Percentiles rank a stretch among this genome's conserved stretches.
phyloP scores from a whole-genome alignment of 2,113 vertebrate genomes.

The Zosterops hypoxanthus region DNA sequence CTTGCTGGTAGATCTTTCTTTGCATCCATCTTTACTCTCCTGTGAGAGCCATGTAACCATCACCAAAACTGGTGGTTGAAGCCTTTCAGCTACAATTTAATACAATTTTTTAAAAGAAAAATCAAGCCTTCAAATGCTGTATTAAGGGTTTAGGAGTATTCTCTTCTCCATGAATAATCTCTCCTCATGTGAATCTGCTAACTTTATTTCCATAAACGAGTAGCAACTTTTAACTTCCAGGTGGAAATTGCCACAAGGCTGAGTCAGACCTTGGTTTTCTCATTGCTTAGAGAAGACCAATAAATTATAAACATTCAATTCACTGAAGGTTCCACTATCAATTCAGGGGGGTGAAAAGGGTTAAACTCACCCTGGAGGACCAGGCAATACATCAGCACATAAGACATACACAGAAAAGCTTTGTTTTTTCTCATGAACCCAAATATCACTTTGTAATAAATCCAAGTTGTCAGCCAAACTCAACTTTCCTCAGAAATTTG shows the following conservation, averaged over 20 bases:
- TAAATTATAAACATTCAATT: background rate
- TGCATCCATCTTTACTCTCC: background rate
- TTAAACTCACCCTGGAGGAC: background rate
- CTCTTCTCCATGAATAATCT: background rate
- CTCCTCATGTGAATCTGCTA: background rate
- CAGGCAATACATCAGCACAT: background rate
- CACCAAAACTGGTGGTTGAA: background rate
- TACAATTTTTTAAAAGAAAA: background rate
- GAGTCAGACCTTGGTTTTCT: background rate
- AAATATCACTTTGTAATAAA: background rate
- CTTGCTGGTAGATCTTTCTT: background rate
- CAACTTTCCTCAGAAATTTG: background rate
- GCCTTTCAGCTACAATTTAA: background rate
- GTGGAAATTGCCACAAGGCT: background rate
- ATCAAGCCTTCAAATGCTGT: background rate
- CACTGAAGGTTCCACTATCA: background rate
- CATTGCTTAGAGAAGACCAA: background rate
- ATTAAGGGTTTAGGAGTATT: background rate
- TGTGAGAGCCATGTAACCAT: background rate
- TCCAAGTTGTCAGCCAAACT: background rate
- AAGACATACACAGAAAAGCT: background rate
- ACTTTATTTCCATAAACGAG: background rate
- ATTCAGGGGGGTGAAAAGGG: background rate
- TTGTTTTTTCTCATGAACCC: background rate
- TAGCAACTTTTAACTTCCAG: background rate